Base-by-base conservation (phyloP, 1,140 invertebrate genomes). In the Halictus rubicundus region DNA sequence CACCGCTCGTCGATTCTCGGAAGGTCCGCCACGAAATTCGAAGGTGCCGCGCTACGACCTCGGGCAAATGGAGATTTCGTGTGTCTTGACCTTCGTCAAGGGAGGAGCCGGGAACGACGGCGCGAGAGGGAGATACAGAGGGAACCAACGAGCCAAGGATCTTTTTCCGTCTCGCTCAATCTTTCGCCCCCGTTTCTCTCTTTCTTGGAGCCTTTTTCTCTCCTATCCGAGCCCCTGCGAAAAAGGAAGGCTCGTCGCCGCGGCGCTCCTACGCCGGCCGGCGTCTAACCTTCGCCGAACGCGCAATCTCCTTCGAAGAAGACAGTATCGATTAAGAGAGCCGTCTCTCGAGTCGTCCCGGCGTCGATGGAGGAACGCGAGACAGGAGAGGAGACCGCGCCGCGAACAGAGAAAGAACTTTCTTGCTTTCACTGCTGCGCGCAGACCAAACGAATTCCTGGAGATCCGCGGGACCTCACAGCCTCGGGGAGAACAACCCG, bases 21-120 rank as follows among this genome's bases (percentile, higher is more conserved):
- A 89, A 90, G 88, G 88, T 80, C 85, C 81, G 25, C 72, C 6
- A 74, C 68, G 64, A 87, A 86, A 84, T 83, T 81, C 78, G 84
- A 86, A 86, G 84, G 84, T 86, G 78, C 81, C 78, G 84, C 68
- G 76, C 73, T 68, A 77, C 82, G 85, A 86, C 84, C 85, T 87
- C 84, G 81, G 78, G 78, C 81, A 83, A 87, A 87, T 86, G 85
- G 84, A 87, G 85, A 86, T 87, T 87, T 86, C 81, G 77, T 88
- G 87, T 85, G 89, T 90, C 88, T 91, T 88, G 89, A 91, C 90
- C 90, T 91, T 90, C 90, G 88, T 90, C 90, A 91, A 90, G 85
- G 85, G 84, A 87, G 85, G 84, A 87, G 85, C 81, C 68, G 57
- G 64, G 80, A 70, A 60, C 76, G 52, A 52, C 32, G 37, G 21